phyloP scores from a whole-genome alignment of 2,113 vertebrate species.

The Raja brachyura region DNA sequence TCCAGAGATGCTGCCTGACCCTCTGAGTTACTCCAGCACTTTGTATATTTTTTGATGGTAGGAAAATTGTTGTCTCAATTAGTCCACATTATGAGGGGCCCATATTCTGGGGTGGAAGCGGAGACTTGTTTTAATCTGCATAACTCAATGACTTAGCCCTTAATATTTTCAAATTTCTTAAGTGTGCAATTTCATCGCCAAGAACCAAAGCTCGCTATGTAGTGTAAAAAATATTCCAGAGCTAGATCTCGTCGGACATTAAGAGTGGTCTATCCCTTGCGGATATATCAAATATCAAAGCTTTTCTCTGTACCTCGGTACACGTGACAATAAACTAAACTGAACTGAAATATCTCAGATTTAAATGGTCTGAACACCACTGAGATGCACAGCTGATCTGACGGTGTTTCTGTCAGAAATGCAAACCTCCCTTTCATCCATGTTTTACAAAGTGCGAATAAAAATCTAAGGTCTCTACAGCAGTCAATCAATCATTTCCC shows the following conservation, averaged over 20 bases:
- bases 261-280: background rate
- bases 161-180: slow-evolving; percentile 10
- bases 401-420: background rate
- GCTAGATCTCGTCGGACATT: background rate
- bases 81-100: background rate
- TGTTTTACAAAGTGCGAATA: background rate
- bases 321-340: too few relatives aligned
- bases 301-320: too few relatives aligned
- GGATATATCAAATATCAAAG: background rate
- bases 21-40: too few relatives aligned
- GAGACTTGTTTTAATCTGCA: background rate
- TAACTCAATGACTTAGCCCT: slow-evolving; percentile 12
- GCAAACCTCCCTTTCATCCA: background rate
- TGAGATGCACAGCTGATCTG: background rate
- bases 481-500: background rate
- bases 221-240: slow-evolving; percentile 12
- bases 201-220: background rate
- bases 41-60: background rate
- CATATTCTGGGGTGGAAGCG: background rate
- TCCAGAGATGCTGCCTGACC: too few relatives aligned
- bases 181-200: background rate
- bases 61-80: background rate
- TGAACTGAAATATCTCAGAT: background rate
- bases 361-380: background rate
- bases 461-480: background rate